phyloP scores from a whole-genome alignment of 2,888 invertebrate genomes.

The Drosophila aldrichi region DNA sequence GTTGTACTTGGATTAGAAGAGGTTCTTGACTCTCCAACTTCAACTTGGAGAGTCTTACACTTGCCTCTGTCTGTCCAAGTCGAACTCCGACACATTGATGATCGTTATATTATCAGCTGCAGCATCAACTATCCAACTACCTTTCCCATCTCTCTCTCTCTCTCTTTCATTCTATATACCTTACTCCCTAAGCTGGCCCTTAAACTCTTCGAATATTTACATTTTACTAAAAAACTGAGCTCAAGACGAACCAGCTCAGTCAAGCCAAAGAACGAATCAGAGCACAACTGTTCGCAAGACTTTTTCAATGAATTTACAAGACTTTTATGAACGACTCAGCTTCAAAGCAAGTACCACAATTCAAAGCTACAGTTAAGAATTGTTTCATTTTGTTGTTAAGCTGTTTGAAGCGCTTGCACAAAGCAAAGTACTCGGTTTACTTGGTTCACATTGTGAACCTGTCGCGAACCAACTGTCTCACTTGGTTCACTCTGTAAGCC shows the following conservation, averaged over 20 bases:
- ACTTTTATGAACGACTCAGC: background rate
- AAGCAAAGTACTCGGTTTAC: background rate
- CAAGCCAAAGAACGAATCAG: background rate
- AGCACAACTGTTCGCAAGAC: background rate
- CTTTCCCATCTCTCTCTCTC: too few relatives aligned
- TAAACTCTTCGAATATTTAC: too few relatives aligned
- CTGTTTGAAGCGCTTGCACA: background rate
- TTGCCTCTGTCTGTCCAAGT: background rate
- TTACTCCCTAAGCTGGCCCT: too few relatives aligned
- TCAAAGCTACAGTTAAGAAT: background rate
- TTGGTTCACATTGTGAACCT: background rate
- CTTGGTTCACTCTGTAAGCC: background rate
- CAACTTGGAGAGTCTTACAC: background rate
- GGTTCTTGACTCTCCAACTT: background rate
- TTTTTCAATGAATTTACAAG: background rate
- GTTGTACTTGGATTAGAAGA: background rate
- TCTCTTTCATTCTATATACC: too few relatives aligned
- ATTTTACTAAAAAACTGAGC: background rate
- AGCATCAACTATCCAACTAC: background rate
- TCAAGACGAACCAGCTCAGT: background rate
- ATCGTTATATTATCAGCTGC: background rate
- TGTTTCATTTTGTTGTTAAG: background rate
- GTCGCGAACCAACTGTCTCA: background rate
- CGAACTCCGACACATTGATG: background rate
- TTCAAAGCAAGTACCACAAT: background rate